A percentile compares a stretch with the other conserved stretches of the same genome.
These are phyloP conservation scores for Neoitamus cyanurus DNA, from an alignment of 2,888 invertebrate species.

Conservation along the genomic window DNA sequence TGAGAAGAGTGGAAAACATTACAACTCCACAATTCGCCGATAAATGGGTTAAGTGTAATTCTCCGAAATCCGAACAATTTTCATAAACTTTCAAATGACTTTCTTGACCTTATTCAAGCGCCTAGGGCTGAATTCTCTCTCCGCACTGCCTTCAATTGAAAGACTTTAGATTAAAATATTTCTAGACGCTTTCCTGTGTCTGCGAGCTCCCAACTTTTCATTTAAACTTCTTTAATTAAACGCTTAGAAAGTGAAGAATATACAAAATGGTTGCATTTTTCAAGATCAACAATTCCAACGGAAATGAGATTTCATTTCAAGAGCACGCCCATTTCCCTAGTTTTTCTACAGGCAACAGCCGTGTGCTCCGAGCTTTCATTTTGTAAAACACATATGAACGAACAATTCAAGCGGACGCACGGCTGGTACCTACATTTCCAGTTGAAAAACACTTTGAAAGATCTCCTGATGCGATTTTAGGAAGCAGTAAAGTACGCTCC, in stretches of 20 bases:
- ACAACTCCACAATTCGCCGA: slow-evolving; percentile 8
- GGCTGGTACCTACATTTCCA: too few relatives aligned
- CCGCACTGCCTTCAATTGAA: background rate
- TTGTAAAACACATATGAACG: too few relatives aligned
- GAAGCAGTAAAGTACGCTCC: too few relatives aligned
- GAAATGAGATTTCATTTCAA: background rate
- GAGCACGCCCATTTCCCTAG: background rate
- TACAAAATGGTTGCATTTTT: slow-evolving; percentile 6
- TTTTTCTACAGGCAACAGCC: background rate
- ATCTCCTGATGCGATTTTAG: too few relatives aligned
- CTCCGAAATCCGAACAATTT: slow-evolving; percentile 12
- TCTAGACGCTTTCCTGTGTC: background rate
- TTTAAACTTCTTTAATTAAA: slow-evolving; percentile 34
- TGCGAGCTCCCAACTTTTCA: slow-evolving; percentile 4
- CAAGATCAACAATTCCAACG: background rate
- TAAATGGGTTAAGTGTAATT: slow-evolving; percentile 3
- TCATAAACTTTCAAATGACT: slow-evolving; percentile 20
- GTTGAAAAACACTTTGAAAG: too few relatives aligned
- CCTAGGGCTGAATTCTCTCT: background rate
- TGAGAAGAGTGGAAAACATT: background rate
- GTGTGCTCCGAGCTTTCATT: too few relatives aligned
- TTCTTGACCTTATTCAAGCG: slow-evolving; percentile 22
- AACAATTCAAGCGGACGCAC: too few relatives aligned
- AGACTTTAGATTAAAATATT: slow-evolving; percentile 35
- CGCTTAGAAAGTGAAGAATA: slow-evolving; percentile 17